Evolutionary conservation across 2,113 vertebrate genomes (phyloP).

Genomic region (Zosterops japonicus): DNA sequence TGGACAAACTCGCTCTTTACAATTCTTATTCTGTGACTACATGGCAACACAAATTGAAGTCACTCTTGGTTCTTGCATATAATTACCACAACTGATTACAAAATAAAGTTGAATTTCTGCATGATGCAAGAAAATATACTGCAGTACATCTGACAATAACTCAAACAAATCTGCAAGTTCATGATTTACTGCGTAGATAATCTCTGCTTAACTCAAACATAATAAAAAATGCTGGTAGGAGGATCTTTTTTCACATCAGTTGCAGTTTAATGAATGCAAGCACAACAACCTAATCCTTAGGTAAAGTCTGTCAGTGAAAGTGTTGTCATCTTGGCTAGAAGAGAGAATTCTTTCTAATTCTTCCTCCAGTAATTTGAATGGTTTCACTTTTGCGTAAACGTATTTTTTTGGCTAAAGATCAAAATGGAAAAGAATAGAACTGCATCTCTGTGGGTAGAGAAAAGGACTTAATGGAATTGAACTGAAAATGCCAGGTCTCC

Average conservation of each 20-base stretch:
- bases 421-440: background rate
- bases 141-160: slow-evolving; percentile 3
- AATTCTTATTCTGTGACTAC: background rate
- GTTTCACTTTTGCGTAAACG: background rate
- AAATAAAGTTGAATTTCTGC: slow-evolving; percentile 38
- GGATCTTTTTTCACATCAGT: background rate
- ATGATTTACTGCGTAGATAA: slow-evolving; percentile 26
- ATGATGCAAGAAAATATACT: slow-evolving; percentile 40
- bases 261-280: background rate
- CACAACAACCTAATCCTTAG: background rate
- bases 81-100: slow-evolving; percentile 17
- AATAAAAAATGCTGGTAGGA: background rate
- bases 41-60: background rate
- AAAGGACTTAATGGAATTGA: background rate
- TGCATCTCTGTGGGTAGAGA: background rate
- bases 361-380: background rate
- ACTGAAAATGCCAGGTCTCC: background rate
- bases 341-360: background rate
- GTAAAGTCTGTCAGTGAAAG: background rate
- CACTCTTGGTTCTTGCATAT: background rate
- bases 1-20: background rate
- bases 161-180: background rate
- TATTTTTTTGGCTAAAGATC: background rate
- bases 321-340: background rate
- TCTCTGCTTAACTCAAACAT: background rate